Evolutionary conservation across 2,888 invertebrate genomes (phyloP), one percentile per base, ranked within the genome.

Genomic region (Drosophila antonietae): DNA sequence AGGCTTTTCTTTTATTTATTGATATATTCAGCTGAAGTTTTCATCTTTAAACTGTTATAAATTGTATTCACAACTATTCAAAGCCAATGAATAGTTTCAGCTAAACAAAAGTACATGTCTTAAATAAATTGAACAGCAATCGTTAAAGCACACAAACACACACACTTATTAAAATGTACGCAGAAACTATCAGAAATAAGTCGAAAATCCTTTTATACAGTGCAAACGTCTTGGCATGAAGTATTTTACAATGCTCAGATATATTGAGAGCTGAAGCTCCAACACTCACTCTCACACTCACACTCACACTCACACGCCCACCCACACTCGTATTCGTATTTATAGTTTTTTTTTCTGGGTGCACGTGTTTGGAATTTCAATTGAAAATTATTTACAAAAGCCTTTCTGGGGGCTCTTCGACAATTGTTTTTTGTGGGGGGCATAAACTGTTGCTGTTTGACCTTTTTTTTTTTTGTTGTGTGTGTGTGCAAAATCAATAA

Each of bases 301-400:
- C 28, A 33, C 41, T 28, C 39, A 14, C 18, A 35, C 41, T n/a
- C 37, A 14, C 28, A 33, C 28, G 9, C 28, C 3, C 28, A 33
- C 28, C 15, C 28, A 7, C 35, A 39, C 53, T 57, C 52, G 31
- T n/a, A 66, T 53, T 58, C 53, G 78, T 46, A 64, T 71, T 75
- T 77, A 73, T 73, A 78, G 78, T 73, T 64, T 41, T 55, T 33
- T 28, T 28, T 66, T 63, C 44, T 49, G 49, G 59, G 10, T 52
- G 76, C 80, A 77, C 77, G 77, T 77, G 77, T 67, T 58, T 64
- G 15, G 75, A 67, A 79, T 79, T 71, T 67, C 80, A 71, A 77
- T 75, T 55, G 67, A 67, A 37, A 67, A 79, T 70, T 75, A 71
- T 75, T 75, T 75, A 71, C 68, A 77, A 70, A 64, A 56, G 79